Evolutionary conservation across 2,113 vertebrate species (phyloP), one percentile per base, ranked within the genome.

Genomic region (Corythornis cristatus): DNA sequence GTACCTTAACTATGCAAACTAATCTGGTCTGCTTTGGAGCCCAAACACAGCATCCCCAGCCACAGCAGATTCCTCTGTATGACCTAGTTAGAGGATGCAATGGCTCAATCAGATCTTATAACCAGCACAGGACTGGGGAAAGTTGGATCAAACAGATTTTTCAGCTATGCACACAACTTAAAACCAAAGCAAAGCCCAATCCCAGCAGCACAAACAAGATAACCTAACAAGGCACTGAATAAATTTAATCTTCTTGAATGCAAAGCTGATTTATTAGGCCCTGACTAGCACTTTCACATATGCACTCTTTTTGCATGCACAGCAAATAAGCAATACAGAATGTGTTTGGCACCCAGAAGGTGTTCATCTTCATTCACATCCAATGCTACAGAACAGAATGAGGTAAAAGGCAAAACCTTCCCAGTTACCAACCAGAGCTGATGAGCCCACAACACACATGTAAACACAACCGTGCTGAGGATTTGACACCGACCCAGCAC

Each of bases 221-320:
- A 56, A 50, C 13, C 33, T 85, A 89, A 74, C 13, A 91, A 88
- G 68, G 67, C 90, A 94, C 72, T 62, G 33, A 70, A 83, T 40
- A 72, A 58, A 46, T 29, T 77, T 50, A 53, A 74, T 64, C 67
- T 65, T 57, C 51, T 42, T 62, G 48, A 89, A 85, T 23, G n/a
- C 53, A 81, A 91, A 91, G n/a, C 43, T 80, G 48, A 83, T 74
- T 64, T 57, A 66, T 64, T 57, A 67, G 43, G 22, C 79, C 42
- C 40, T 43, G 20, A 46, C 21, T 74, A 40, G 29, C 76, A 80
- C 70, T 84, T 84, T 29, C 46, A 83, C 7, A 35, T 40, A 84
- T 33, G 16, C 53, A 37, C 21, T 85, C 70, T 86, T 82, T n/a
- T 19, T 6, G 15, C 61, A 75, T 18, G 40, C 40, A 72, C 15